Evolutionary conservation across 1,140 invertebrate species (phyloP), one percentile per base, ranked within the genome.

Genomic region (Diabrotica undecimpunctata): DNA sequence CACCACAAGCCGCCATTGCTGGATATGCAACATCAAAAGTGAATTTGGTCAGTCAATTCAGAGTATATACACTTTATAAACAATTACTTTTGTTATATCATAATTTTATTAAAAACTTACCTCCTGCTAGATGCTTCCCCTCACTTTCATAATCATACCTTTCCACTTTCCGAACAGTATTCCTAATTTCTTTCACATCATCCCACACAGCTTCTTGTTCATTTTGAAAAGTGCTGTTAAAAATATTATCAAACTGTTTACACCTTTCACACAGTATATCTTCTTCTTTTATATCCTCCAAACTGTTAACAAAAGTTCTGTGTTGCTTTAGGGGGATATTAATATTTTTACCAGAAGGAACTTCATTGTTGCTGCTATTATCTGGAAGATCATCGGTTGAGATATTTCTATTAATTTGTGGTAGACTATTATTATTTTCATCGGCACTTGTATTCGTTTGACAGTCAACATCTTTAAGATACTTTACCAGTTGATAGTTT

Each of bases 381-480:
- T 46, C 41, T 25, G 25, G 25, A 25, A 25, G 25, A 25, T 25
- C 4, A 25, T 25, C 25, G 25, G 25, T 25, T 25, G 25, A 25
- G 25, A 25, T 25, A 25, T 25, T 25, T 25, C 1, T 25, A 25
- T 25, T 25, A 46, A 46, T 46, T 46, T 10, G n/a, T 46, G 8
- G 41, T 5, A 46, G 2, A 46, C 41, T 46, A 10, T 46, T 46
- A n/a, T 46, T n/a, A 46, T 10, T n/a, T 5, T 6, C 2, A n/a
- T 46, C n/a, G 2, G 41, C n/a, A n/a, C n/a, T n/a, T n/a, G n/a
- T 0, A 46, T 58, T 55, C 7, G 63, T 64, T n/a, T 58, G 63
- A 36, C 13, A 64, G 10, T 53, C 13, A 7, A 12, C 38, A 54
- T 67, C 62, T 54, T 64, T 67, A 0, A 66, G 65, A 59, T 53